Evolutionary conservation across 2,797 vertebrate species (phyloP).

Genomic region (Sebastes oblongus): DNA sequence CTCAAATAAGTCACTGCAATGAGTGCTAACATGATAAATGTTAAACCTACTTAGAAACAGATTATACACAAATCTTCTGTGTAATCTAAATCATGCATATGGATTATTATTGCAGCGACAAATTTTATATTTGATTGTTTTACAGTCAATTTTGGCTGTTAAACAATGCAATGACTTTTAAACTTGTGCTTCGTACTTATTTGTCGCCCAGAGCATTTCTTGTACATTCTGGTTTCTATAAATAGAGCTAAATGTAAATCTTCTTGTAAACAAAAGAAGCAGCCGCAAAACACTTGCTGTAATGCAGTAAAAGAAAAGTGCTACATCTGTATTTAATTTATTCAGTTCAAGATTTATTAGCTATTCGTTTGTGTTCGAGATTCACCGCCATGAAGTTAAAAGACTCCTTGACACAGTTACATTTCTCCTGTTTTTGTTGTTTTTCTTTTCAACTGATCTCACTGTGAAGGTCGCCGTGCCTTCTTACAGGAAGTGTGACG

Average conservation of each 20-base stretch:
- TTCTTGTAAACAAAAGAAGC: constrained; percentile 7
- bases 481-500: neutral
- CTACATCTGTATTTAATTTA: constrained; percentile 20
- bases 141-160: constrained; percentile 25
- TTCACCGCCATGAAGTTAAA: neutral
- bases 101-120: constrained; percentile 10
- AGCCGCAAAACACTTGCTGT: constrained; percentile 13
- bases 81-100: constrained; percentile 24
- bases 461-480: constrained; percentile 49
- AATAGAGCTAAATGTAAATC: constrained; percentile 36
- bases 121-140: constrained; percentile 24
- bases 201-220: constrained; percentile 42
- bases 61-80: constrained; percentile 12
- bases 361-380: neutral
- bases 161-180: constrained; percentile 21
- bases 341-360: constrained; percentile 18
- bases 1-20: constrained; percentile 31
- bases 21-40: constrained; percentile 13
- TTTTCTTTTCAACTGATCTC: constrained; percentile 53
- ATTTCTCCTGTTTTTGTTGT: constrained; percentile 3
- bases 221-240: constrained; percentile 45
- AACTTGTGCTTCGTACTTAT: constrained; percentile 29
- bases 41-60: constrained; percentile 12
- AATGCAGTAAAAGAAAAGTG: neutral
- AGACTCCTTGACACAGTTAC: constrained; percentile 37